A percentile compares a stretch with the other conserved stretches of the same genome.
Evolutionary conservation across 2,888 invertebrate species (phyloP).

Genomic region (Geophilus truncorum): DNA sequence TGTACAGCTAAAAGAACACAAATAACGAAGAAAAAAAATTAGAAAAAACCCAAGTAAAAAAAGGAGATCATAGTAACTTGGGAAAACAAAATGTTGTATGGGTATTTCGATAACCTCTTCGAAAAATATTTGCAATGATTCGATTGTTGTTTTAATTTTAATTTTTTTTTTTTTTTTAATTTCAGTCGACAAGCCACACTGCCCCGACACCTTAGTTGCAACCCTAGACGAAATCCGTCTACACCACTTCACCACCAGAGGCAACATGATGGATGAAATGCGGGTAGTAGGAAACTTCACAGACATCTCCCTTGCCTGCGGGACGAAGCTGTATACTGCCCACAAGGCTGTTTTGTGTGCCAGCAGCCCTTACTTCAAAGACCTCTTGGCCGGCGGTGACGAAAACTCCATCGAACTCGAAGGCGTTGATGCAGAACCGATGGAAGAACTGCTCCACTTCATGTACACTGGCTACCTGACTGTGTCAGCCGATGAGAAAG

Average conservation of each 20-base stretch:
- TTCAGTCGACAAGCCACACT: not conserved
- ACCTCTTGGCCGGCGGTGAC: not conserved
- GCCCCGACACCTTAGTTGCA: not conserved
- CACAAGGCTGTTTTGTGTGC: constrained; percentile 29
- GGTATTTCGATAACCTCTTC: too few relatives aligned
- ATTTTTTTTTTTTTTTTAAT: too few relatives aligned
- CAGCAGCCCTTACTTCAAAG: constrained; percentile 32
- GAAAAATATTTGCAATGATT: too few relatives aligned
- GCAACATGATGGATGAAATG: constrained; percentile 28
- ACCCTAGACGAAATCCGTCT: constrained; percentile 30
- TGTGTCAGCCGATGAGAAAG: not conserved
- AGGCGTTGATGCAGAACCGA: constrained; percentile 32
- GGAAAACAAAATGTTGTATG: too few relatives aligned
- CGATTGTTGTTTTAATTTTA: too few relatives aligned
- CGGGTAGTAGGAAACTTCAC: not conserved
- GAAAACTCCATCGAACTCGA: constrained; percentile 29
- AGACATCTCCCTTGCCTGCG: constrained; percentile 23
- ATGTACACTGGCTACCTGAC: constrained; percentile 32
- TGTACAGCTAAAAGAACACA: too few relatives aligned
- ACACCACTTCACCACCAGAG: not conserved
- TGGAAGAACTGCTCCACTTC: constrained; percentile 31
- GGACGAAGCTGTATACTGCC: not conserved
- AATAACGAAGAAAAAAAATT: too few relatives aligned
- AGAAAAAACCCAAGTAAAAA: too few relatives aligned
- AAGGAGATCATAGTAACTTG: too few relatives aligned